phyloP scores from a whole-genome alignment of 2,113 vertebrate genomes.

The Peromyscus leucopus region DNA sequence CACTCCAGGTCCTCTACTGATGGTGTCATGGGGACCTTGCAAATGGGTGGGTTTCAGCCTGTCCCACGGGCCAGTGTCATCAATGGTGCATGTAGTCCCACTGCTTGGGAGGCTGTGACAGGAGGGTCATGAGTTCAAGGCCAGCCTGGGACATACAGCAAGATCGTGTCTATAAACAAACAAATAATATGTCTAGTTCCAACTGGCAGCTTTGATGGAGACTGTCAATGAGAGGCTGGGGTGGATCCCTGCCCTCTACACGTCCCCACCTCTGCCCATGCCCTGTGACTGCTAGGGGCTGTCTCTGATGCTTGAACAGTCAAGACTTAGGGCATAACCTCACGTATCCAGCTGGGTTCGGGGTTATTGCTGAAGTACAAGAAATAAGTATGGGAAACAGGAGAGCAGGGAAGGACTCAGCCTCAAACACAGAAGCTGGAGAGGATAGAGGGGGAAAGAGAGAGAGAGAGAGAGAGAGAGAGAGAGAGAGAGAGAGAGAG shows the following conservation, averaged over 20 bases:
- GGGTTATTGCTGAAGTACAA: background rate
- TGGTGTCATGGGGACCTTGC: background rate
- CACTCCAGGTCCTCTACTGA: background rate
- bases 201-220: background rate
- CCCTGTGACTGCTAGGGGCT: background rate
- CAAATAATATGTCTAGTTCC: background rate
- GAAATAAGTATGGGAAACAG: background rate
- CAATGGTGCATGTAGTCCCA: background rate
- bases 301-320: background rate
- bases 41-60: background rate
- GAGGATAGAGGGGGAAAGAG: background rate
- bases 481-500: rapidly evolving
- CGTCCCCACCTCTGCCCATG: background rate
- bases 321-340: background rate
- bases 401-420: background rate
- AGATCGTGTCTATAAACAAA: background rate
- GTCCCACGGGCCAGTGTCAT: background rate
- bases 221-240: background rate
- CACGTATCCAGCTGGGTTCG: background rate
- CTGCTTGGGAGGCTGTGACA: background rate
- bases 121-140: background rate
- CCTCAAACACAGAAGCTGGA: background rate
- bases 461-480: no score
- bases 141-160: background rate
- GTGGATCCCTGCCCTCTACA: background rate